A percentile compares a stretch with the other conserved stretches of the same genome.
Conservation (phyloP, 2,113 vertebrate genomes). For the Pan troglodytes region NHGRI_mPanTro3-v2.1_pri NC_072403.2:64099001-64099500, state of each 20-base stretch:
- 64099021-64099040: neutral
- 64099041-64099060: neutral
- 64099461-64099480: neutral
- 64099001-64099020: neutral
- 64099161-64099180: neutral
- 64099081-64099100: neutral
- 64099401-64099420: slow-evolving; percentile 2
- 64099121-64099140: neutral
- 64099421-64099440: slow-evolving; percentile 16
- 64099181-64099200: neutral
- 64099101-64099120: neutral
- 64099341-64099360: slow-evolving; percentile 6
- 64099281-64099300: neutral
- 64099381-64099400: neutral
- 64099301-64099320: neutral
- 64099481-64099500: neutral
- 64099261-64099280: neutral
- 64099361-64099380: neutral
- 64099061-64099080: neutral
- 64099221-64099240: neutral
- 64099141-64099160: neutral
- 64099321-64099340: neutral
- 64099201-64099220: neutral
- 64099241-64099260: neutral
- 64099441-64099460: neutral